phyloP scores from a whole-genome alignment of 92 coral and sea anemone species.

The Siderastrea siderea region DNA sequence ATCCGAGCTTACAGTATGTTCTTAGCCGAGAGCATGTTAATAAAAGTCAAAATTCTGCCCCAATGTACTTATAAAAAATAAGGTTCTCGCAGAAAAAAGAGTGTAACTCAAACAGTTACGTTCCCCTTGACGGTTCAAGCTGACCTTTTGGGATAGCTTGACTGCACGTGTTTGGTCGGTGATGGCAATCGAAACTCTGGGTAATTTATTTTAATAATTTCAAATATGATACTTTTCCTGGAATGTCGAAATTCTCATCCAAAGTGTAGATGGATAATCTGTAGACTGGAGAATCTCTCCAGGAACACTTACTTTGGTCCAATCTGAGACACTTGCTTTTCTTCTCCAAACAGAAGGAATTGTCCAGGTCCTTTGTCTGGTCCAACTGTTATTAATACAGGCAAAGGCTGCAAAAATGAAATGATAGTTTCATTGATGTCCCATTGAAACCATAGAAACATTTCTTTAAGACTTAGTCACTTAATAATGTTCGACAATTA shows the following conservation, averaged over 20 bases:
- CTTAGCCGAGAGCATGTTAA: too few relatives aligned
- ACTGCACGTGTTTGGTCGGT: too few relatives aligned
- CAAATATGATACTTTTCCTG: neutral
- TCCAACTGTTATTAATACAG: slow-evolving; percentile 87
- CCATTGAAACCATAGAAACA: neutral
- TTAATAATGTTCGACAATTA: too few relatives aligned
- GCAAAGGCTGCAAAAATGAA: slow-evolving; percentile 36
- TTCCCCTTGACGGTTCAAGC: too few relatives aligned
- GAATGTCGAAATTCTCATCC: neutral
- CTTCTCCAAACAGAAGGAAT: slow-evolving; percentile 87
- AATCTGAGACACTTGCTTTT: slow-evolving; percentile 81
- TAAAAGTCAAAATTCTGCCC: too few relatives aligned
- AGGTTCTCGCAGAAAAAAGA: too few relatives aligned
- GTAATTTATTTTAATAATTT: neutral
- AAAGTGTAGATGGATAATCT: neutral
- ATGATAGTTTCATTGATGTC: neutral
- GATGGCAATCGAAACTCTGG: too few relatives aligned
- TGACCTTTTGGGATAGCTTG: too few relatives aligned
- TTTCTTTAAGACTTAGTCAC: too few relatives aligned
- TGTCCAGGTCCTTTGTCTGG: slow-evolving; percentile 98
- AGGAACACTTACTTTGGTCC: slow-evolving; percentile 87
- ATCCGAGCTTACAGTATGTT: too few relatives aligned
- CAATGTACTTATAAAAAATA: too few relatives aligned
- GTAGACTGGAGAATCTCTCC: neutral
- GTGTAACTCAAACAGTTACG: too few relatives aligned